Evolutionary conservation across 2,113 vertebrate genomes (phyloP), one percentile per base, ranked within the genome.

Genomic region (Grammomys dolichurus): DNA sequence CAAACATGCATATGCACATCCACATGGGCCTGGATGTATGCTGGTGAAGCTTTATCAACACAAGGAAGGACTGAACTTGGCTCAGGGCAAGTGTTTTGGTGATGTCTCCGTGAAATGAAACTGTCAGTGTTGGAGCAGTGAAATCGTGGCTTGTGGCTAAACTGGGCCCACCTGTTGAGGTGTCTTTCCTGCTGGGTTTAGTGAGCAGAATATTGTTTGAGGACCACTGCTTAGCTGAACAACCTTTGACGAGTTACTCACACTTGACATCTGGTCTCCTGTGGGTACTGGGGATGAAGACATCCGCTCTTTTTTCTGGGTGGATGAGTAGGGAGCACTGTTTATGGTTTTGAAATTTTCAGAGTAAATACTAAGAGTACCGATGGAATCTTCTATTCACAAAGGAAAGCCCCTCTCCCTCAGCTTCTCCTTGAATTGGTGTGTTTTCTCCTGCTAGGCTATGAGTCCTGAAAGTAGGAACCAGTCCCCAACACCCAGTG

Each of bases 31-130:
- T 46, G 40, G 40, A 48, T 46, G 16, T 88, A 69, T 72, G 24
- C 70, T 93, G 22, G 63, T 94, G 89, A 91, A 94, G 77, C 63
- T 95, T 91, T 73, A 87, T 70, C 90, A 46, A 75, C 31, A 51
- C 16, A 63, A 26, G 58, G 10, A 9, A 56, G 10, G 51, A 65
- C 84, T 84, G 84, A 85, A 54, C 95, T 48, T 67, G 76, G 48
- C 40, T 54, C 85, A 4, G 1, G 88, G 14, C 46, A 46, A 8
- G 58, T 77, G 58, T 63, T 76, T 86, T 78, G 69, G 48, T 36
- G n/a, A 48, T 26, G 36, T 3, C 24, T n/a, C 26, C 84, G 76
- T 12, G 84, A 78, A 75, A 40, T 86, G 58, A 58, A 24, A 36
- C 43, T 92, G 58, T 77, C 78, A 91, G 20, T 33, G 54, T 89